Percentiles rank a stretch among this genome's conserved stretches.
phyloP scores from a whole-genome alignment of 2,888 invertebrate genomes.

The Cartodere bifasciata region DNA sequence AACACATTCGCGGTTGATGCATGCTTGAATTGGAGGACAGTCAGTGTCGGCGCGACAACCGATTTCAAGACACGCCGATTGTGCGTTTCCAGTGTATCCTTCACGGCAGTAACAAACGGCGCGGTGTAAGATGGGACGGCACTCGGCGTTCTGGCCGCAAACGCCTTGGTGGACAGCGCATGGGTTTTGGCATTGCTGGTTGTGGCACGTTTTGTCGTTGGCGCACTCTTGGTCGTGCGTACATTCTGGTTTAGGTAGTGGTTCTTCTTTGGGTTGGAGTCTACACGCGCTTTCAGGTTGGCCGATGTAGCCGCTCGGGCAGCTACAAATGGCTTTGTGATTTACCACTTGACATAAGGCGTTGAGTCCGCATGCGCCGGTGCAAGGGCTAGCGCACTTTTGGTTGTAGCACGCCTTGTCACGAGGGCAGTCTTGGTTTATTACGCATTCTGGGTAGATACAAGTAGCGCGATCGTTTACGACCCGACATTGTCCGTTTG shows the following conservation, averaged over 20 bases:
- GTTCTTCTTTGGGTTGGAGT: conserved; percentile 26
- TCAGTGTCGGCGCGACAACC: conserved; percentile 79
- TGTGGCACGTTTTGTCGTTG: conserved; percentile 71
- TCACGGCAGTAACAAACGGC: conserved; percentile 72
- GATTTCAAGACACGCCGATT: conserved; percentile 62
- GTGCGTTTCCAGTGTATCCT: conserved; percentile 74
- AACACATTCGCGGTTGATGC: conserved; percentile 67
- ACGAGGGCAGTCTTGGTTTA: conserved; percentile 77
- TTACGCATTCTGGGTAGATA: conserved; percentile 75
- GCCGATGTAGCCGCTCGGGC: conserved; percentile 66
- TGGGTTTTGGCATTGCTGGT: conserved; percentile 60
- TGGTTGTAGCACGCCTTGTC: conserved; percentile 69
- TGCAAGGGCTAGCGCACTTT: conserved; percentile 74
- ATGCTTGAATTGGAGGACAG: conserved; percentile 69
- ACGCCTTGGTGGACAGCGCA: conserved; percentile 51
- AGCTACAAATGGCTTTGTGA: conserved; percentile 73
- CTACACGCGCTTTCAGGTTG: conserved; percentile 64
- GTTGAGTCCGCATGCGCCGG: conserved; percentile 70
- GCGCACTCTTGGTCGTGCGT: conserved; percentile 63
- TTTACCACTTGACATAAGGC: conserved; percentile 68
- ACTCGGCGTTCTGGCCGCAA: conserved; percentile 69
- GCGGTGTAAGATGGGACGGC: conserved; percentile 64
- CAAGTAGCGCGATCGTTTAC: conserved; percentile 60
- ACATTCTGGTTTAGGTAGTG: conserved; percentile 58
- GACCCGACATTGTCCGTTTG: conserved; percentile 68